These are phyloP conservation scores for Cyphomyrus plagiostoma DNA, from an alignment of 2,113 vertebrate genomes.

Conservation along the genomic window DNA sequence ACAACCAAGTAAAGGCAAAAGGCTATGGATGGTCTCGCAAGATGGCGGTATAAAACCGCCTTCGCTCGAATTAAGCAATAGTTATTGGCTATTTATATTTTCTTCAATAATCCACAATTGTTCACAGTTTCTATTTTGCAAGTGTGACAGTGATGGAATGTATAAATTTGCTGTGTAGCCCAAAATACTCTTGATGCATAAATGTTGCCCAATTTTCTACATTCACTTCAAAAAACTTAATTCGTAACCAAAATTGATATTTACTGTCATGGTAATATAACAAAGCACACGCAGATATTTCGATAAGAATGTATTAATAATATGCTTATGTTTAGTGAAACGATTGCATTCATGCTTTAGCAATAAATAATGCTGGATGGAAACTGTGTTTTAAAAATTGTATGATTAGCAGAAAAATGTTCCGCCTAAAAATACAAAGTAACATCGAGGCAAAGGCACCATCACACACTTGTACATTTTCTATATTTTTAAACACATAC, in stretches of 20 bases:
- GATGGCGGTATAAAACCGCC: conserved; percentile 24
- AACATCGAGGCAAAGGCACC: background rate
- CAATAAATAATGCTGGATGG: background rate
- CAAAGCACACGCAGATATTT: background rate
- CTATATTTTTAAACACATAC: background rate
- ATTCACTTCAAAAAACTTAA: background rate
- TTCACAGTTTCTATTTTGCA: background rate
- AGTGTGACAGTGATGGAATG: conserved; percentile 6
- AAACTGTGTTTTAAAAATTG: background rate
- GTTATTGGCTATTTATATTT: background rate
- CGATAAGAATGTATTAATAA: background rate
- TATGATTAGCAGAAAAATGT: background rate
- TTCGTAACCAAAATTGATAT: background rate
- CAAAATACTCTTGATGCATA: conserved; percentile 9
- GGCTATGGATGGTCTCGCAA: conserved; percentile 3
- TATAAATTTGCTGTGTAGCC: background rate
- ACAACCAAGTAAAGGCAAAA: background rate
- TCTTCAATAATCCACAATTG: background rate
- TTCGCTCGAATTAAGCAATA: background rate
- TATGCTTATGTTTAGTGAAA: background rate
- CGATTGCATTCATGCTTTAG: background rate
- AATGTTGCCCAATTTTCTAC: conserved; percentile 20
- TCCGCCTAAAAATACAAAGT: background rate
- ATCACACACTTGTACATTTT: background rate
- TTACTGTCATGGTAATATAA: background rate